A percentile compares a stretch with the other conserved stretches of the same genome.
Conservation (phyloP, 2,888 invertebrate genomes). For the Chaetogeoica ovagalla region DNA sequence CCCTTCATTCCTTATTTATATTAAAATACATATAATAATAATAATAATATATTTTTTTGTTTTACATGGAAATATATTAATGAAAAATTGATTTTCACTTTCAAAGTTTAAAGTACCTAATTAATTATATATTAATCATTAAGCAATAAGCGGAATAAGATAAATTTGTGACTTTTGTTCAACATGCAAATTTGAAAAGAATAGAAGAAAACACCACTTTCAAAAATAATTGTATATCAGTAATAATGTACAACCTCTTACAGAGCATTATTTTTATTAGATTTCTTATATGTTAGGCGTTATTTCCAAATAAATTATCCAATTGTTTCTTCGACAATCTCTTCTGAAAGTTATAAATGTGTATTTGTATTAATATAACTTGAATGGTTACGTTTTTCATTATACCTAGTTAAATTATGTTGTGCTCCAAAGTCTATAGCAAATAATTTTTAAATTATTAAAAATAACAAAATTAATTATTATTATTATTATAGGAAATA, state of each 20-base stretch:
- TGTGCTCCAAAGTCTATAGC: neutral
- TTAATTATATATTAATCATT: slow-evolving; percentile 14
- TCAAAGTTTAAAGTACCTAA: slow-evolving; percentile 27
- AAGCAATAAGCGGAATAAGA: slow-evolving; percentile 6
- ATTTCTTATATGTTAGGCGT: slow-evolving; percentile 51
- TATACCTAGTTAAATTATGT: slow-evolving; percentile 29
- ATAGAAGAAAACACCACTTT: neutral
- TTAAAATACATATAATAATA: too few species aligned
- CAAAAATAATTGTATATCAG: slow-evolving; percentile 3
- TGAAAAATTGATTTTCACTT: neutral
- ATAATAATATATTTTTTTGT: too few species aligned
- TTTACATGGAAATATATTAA: neutral
- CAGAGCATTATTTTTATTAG: slow-evolving; percentile 52
- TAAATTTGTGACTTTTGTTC: neutral
- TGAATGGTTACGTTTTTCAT: slow-evolving; percentile 32
- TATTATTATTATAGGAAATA: neutral
- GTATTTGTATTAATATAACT: slow-evolving; percentile 42
- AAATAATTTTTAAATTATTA: slow-evolving; percentile 19
- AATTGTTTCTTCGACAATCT: slow-evolving; percentile 54
- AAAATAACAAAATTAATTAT: neutral
- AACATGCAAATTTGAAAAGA: slow-evolving; percentile 18
- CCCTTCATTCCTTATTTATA: too few species aligned
- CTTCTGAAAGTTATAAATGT: slow-evolving; percentile 54
- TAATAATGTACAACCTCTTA: slow-evolving; percentile 39
- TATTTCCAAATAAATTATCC: slow-evolving; percentile 54